Percentiles rank a stretch among this genome's conserved stretches.
These are phyloP conservation scores for Protobothrops flavoviridis DNA, from an alignment of 2,113 vertebrate genomes.

Conservation along the genomic window DNA sequence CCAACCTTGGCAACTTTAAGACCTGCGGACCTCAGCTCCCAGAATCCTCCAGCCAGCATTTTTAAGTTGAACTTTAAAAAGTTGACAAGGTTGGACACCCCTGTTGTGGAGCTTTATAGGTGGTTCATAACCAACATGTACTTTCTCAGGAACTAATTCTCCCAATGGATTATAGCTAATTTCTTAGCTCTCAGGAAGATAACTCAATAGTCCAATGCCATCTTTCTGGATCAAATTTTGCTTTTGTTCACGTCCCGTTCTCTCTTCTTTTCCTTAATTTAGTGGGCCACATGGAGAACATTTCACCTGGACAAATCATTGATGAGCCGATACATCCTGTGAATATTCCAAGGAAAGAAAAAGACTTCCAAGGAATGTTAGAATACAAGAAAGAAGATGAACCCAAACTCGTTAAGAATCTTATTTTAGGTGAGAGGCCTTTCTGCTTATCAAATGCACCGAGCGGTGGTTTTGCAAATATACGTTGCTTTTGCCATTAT, in stretches of 20 bases:
- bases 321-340: constrained; percentile 95
- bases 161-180: not conserved
- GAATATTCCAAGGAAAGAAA: constrained; percentile 97
- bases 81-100: not conserved
- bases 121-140: not conserved
- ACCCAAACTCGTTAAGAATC: constrained; percentile 93
- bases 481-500: not conserved
- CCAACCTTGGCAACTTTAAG: not conserved
- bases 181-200: not conserved
- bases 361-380: constrained; percentile 99
- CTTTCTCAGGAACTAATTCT: not conserved
- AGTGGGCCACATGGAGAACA: constrained; percentile 83
- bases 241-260: not conserved
- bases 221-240: not conserved
- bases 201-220: not conserved
- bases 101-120: not conserved
- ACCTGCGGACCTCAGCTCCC: not conserved
- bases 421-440: constrained; percentile 85
- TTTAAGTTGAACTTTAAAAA: not conserved
- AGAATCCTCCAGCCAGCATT: not conserved
- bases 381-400: constrained; percentile 98
- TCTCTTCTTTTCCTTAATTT: not conserved
- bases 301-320: constrained; percentile 94
- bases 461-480: not conserved
- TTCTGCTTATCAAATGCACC: not conserved